A percentile compares a stretch with the other conserved stretches of the same genome.
These are phyloP conservation scores for Sardinella longiceps DNA, from an alignment of 2,797 vertebrate species.

Conservation along the genomic window DNA sequence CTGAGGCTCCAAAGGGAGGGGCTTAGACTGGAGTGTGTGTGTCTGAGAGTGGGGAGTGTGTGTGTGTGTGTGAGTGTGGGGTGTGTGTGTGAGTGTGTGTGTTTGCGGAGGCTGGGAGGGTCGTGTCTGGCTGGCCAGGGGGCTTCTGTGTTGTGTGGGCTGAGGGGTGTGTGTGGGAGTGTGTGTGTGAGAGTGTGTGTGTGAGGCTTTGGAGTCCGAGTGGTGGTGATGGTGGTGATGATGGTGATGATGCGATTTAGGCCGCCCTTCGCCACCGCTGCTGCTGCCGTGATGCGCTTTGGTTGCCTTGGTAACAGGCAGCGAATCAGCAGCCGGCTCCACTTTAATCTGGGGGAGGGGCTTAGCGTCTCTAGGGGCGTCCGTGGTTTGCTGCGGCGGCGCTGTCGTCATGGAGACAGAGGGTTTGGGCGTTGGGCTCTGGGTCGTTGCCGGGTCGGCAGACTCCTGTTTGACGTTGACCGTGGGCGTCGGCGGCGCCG, in stretches of 20 bases:
- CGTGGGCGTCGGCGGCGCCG: slow-evolving; percentile 42
- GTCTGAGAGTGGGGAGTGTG: neutral
- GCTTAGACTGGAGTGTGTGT: neutral
- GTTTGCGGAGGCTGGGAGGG: neutral
- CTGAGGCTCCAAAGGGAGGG: neutral
- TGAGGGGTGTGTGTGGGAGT: slow-evolving; percentile 34
- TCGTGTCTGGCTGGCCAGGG: too few species aligned
- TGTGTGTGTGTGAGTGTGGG: slow-evolving; percentile 24
- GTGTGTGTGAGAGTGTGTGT: neutral
- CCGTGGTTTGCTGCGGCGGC: slow-evolving; percentile 39
- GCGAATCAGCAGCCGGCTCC: slow-evolving; percentile 62
- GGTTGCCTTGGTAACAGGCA: slow-evolving; percentile 56
- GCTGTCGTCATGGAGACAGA: neutral
- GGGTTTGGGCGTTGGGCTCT: too few species aligned
- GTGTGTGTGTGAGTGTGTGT: neutral
- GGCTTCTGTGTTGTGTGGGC: neutral
- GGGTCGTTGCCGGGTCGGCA: neutral
- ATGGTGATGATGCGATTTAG: slow-evolving; percentile 61
- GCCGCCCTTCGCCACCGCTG: slow-evolving; percentile 65
- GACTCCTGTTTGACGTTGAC: slow-evolving; percentile 61
- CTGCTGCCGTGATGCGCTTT: slow-evolving; percentile 63
- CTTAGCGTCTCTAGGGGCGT: slow-evolving; percentile 61
- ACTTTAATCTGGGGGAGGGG: slow-evolving; percentile 73
- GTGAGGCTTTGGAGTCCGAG: slow-evolving; percentile 25
- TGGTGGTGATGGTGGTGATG: slow-evolving; percentile 40